Conservation (phyloP, 1,140 invertebrate species). For the Pogonomyrmex californicus region DNA sequence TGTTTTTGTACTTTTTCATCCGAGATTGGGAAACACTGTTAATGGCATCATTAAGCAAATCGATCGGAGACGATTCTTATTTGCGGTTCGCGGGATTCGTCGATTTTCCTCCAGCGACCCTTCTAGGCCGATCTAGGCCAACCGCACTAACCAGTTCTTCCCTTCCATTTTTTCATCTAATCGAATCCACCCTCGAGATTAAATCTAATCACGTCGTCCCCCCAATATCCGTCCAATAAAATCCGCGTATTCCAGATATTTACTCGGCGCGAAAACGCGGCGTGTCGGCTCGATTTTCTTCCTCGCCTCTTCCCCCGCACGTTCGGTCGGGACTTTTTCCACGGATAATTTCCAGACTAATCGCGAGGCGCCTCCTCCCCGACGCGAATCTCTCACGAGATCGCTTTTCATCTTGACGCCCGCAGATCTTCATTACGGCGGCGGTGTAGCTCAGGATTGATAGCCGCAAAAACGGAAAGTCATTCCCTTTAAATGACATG, state of each 20-base stretch:
- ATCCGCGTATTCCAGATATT: background rate
- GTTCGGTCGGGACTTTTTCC: background rate
- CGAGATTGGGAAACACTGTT: constrained; percentile 14
- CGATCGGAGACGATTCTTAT: constrained; percentile 35
- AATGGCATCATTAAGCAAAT: constrained; percentile 54
- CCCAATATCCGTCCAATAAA: background rate
- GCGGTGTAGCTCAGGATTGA: background rate
- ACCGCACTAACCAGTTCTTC: background rate
- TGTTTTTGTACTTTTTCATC: constrained; percentile 19
- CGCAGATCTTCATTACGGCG: background rate
- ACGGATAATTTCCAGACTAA: background rate
- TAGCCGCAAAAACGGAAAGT: constrained; percentile 33
- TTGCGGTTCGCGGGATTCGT: background rate
- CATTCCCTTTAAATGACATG: constrained; percentile 15
- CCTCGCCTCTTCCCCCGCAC: background rate
- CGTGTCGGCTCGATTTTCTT: background rate
- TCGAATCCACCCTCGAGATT: constrained; percentile 15
- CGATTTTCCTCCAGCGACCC: background rate
- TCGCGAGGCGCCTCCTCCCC: background rate
- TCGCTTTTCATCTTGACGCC: background rate
- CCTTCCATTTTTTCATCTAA: background rate
- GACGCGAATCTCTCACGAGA: background rate
- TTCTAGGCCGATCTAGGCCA: constrained; percentile 39
- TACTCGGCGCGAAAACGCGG: background rate
- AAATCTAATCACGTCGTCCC: background rate